These are phyloP conservation scores for Tetraodon nigroviridis DNA, from an alignment of 2,113 vertebrate species.

Conservation along the genomic window DNA sequence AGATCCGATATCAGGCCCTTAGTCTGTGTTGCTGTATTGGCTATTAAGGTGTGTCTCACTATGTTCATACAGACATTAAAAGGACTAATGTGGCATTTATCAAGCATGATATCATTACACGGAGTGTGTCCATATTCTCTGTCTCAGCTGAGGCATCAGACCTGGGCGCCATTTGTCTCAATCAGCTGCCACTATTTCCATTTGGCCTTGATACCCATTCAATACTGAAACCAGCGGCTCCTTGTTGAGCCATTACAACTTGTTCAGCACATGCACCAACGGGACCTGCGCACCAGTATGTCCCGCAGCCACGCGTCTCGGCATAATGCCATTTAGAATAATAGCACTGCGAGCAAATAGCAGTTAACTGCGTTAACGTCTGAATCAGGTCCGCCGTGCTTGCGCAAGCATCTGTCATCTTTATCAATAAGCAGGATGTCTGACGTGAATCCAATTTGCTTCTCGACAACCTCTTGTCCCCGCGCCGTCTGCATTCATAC, in stretches of 20 bases:
- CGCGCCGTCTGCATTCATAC: conserved; percentile 44
- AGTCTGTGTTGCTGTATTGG: neutral
- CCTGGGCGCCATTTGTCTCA: conserved; percentile 62
- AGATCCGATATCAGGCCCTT: conserved; percentile 5
- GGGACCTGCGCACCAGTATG: conserved; percentile 24
- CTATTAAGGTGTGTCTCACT: conserved; percentile 27
- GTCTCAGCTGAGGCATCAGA: conserved; percentile 42
- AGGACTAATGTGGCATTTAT: conserved; percentile 56
- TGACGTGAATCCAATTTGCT: conserved; percentile 67
- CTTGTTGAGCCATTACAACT: conserved; percentile 52
- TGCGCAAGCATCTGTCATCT: conserved; percentile 67
- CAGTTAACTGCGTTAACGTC: conserved; percentile 71
- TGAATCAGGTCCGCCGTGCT: conserved; percentile 58
- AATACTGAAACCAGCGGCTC: conserved; percentile 56
- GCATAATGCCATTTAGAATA: conserved; percentile 73
- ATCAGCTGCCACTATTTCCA: conserved; percentile 63
- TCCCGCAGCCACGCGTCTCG: conserved; percentile 51
- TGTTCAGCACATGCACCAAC: conserved; percentile 14
- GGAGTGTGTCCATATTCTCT: conserved; percentile 46
- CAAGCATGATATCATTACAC: conserved; percentile 53
- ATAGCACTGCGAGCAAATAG: conserved; percentile 71
- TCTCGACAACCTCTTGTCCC: conserved; percentile 52
- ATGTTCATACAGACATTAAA: conserved; percentile 33
- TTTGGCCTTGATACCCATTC: conserved; percentile 56
- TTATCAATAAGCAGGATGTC: conserved; percentile 66